Percentiles rank a stretch among this genome's conserved stretches.
Conservation (phyloP, 2,113 vertebrate species). For the Setophaga petechia region DNA sequence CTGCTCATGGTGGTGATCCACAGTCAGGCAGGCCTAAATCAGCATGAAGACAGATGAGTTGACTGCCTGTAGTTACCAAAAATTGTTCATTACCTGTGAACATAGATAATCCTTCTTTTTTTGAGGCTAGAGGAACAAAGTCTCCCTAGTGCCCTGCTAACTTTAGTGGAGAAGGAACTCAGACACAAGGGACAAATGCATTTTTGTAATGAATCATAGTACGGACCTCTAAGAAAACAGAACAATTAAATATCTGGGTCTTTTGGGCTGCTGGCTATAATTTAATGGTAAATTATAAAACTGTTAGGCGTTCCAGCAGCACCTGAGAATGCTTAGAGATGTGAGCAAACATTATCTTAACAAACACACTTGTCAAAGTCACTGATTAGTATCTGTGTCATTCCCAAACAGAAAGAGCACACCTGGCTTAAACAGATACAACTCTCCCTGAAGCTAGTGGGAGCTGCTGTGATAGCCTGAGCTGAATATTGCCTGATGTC, state of each 20-base stretch:
- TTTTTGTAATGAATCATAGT: background rate
- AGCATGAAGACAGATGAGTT: background rate
- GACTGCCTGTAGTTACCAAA: background rate
- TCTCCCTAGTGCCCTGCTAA: background rate
- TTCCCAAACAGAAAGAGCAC: background rate
- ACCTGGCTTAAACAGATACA: background rate
- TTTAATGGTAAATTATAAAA: background rate
- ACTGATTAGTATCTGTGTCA: background rate
- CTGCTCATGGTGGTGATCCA: background rate
- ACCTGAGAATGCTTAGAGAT: background rate
- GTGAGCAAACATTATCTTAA: background rate
- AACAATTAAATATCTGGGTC: background rate
- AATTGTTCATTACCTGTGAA: background rate
- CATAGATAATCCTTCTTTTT: background rate
- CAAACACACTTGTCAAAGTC: background rate
- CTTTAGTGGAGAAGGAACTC: background rate
- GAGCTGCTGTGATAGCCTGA: background rate
- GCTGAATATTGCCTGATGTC: background rate
- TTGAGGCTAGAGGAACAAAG: background rate
- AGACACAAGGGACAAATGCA: background rate
- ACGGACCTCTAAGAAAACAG: background rate
- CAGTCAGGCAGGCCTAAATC: background rate
- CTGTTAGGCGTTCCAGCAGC: background rate
- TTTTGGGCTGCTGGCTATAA: background rate
- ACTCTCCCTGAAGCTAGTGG: background rate